A percentile compares a stretch with the other conserved stretches of the same genome.
Conservation (phyloP, 35 echinoderm and acorn worm genomes). For the Heliocidaris erythrogramma region DNA sequence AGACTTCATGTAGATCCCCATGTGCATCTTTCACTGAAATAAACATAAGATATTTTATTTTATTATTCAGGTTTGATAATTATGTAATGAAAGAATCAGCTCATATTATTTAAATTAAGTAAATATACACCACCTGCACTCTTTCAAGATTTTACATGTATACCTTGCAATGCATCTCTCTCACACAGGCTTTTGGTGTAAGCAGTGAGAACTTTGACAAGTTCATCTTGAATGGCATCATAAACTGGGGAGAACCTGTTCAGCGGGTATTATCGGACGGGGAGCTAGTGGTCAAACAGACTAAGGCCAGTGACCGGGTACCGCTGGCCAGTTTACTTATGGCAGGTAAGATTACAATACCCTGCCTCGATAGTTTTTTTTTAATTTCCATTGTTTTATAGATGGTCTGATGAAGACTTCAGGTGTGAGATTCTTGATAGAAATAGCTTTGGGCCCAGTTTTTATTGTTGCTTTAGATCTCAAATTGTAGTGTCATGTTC, state of each 20-base stretch:
- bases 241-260: constrained; percentile 84
- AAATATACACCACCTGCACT: neutral
- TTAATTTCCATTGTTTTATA: too few relatives aligned
- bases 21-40: too few relatives aligned
- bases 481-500: too few relatives aligned
- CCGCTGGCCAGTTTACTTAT: constrained; percentile 88
- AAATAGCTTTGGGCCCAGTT: too few relatives aligned
- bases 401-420: too few relatives aligned
- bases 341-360: constrained; percentile 63
- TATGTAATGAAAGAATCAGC: too few relatives aligned
- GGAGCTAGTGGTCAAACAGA: constrained; percentile 86
- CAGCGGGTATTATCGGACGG: constrained; percentile 76
- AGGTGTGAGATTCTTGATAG: too few relatives aligned
- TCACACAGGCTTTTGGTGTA: constrained; percentile 90
- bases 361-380: neutral
- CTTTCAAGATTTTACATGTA: neutral
- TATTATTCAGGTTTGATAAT: too few relatives aligned
- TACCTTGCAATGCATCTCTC: neutral
- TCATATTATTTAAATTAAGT: too few relatives aligned
- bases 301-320: constrained; percentile 77
- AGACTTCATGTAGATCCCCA: too few relatives aligned
- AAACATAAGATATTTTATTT: neutral
- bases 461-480: too few relatives aligned
- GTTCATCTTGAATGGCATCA: constrained; percentile 93
- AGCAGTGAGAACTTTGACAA: constrained; percentile 92